These are phyloP conservation scores for Heteromurus nitidus DNA, from an alignment of 2,888 invertebrate genomes.

Conservation along the genomic window DNA sequence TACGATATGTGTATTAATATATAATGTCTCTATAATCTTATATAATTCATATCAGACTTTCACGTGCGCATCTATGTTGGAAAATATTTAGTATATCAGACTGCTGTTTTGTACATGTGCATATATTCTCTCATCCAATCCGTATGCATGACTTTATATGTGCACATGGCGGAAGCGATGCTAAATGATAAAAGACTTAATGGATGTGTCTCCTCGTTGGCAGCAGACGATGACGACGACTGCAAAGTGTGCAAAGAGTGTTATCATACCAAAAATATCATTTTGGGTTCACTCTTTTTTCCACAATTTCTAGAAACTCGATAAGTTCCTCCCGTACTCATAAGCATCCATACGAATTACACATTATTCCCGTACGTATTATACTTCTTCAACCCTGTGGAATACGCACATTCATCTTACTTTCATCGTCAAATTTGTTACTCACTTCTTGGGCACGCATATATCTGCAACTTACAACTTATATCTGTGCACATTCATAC, in stretches of 20 bases:
- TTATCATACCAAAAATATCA: neutral
- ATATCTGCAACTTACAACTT: neutral
- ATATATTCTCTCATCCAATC: neutral
- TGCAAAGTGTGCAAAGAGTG: neutral
- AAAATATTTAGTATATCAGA: too few species aligned
- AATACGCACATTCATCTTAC: neutral
- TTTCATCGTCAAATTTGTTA: neutral
- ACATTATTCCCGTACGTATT: neutral
- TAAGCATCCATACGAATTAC: conserved; percentile 8
- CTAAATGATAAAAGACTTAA: conserved; percentile 13
- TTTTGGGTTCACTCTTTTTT: neutral
- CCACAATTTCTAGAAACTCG: too few species aligned
- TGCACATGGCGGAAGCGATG: too few species aligned
- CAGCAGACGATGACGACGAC: neutral
- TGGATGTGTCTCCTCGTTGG: neutral
- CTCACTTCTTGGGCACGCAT: too few species aligned
- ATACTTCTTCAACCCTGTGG: neutral
- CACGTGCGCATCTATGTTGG: too few species aligned
- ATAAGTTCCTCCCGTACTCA: too few species aligned
- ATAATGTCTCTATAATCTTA: too few species aligned
- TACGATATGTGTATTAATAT: conserved; percentile 6
- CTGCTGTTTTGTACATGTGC: too few species aligned
- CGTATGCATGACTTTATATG: neutral
- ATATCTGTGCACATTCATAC: too few species aligned
- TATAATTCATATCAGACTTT: too few species aligned